Conservation (phyloP, 2,888 invertebrate genomes). For the Carpatolechia fugitivella region DNA sequence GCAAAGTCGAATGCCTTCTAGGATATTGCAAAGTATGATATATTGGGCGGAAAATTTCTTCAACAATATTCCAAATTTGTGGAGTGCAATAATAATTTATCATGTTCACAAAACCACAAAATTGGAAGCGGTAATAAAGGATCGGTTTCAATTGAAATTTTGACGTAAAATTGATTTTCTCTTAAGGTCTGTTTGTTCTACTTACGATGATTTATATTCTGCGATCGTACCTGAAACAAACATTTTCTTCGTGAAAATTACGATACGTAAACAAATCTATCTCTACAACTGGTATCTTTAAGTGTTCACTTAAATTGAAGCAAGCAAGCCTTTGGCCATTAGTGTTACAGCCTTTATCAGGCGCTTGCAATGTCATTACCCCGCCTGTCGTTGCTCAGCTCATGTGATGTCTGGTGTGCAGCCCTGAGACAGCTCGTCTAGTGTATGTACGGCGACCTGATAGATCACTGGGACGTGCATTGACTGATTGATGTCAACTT, state of each 20-base stretch:
- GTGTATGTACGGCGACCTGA: constrained; percentile 22
- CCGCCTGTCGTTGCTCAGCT: constrained; percentile 32
- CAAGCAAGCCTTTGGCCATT: constrained; percentile 7
- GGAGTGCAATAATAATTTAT: constrained; percentile 23
- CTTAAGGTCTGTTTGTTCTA: neutral
- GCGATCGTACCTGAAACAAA: constrained; percentile 2
- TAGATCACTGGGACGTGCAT: constrained; percentile 28
- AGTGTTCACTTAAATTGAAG: neutral
- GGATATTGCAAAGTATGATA: constrained; percentile 68
- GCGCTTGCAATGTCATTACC: constrained; percentile 30
- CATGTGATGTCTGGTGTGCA: constrained; percentile 28
- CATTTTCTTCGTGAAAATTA: neutral
- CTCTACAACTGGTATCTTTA: neutral
- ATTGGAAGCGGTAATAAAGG: no score
- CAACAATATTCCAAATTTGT: constrained; percentile 28
- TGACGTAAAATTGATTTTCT: no score
- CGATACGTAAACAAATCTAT: neutral
- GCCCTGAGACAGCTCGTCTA: neutral
- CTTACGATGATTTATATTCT: neutral
- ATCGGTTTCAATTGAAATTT: no score
- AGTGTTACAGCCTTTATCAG: constrained; percentile 11
- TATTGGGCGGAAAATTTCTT: constrained; percentile 51
- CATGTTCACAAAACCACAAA: constrained; percentile 18
- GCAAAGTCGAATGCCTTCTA: constrained; percentile 40
- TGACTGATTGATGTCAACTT: constrained; percentile 1